Conservation (phyloP, 2,888 invertebrate genomes). For the Corythucha ciliata region DNA sequence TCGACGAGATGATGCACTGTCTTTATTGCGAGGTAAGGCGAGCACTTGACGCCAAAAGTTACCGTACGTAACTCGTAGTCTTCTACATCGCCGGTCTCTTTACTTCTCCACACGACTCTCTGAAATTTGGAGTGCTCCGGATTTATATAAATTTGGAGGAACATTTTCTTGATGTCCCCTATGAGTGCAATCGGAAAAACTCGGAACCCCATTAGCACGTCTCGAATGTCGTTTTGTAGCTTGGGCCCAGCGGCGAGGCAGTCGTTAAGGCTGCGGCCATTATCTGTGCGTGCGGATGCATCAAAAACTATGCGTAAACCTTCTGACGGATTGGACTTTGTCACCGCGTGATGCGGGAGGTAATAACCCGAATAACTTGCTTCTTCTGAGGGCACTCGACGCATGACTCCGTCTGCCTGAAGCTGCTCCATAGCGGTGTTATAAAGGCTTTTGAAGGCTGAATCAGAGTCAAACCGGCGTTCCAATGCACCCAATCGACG, state of each 20-base stretch:
- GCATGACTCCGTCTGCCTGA: too few relatives aligned
- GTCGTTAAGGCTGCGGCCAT: too few relatives aligned
- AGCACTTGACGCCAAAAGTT: background rate
- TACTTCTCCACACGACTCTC: slow-evolving; percentile 5
- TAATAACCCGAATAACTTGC: too few relatives aligned
- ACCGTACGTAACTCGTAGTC: slow-evolving; percentile 4
- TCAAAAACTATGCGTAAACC: too few relatives aligned
- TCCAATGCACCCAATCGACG: too few relatives aligned
- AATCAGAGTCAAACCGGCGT: too few relatives aligned
- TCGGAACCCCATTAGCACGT: slow-evolving; percentile 3
- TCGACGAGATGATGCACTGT: slow-evolving; percentile 5
- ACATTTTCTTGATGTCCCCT: slow-evolving; percentile 11
- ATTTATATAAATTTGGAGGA: background rate
- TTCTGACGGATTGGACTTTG: too few relatives aligned
- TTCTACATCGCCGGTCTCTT: background rate
- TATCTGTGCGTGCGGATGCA: too few relatives aligned
- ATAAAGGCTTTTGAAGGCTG: too few relatives aligned
- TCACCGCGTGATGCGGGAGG: too few relatives aligned
- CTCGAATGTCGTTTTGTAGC: slow-evolving; percentile 13
- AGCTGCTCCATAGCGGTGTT: too few relatives aligned
- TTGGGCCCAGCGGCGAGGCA: background rate
- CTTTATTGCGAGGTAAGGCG: slow-evolving; percentile 9
- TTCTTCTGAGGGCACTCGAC: too few relatives aligned
- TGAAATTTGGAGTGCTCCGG: background rate
- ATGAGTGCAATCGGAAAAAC: background rate